A percentile compares a stretch with the other conserved stretches of the same genome.
phyloP scores from a whole-genome alignment of 1,140 invertebrate genomes.

The Diorhabda sublineata region DNA sequence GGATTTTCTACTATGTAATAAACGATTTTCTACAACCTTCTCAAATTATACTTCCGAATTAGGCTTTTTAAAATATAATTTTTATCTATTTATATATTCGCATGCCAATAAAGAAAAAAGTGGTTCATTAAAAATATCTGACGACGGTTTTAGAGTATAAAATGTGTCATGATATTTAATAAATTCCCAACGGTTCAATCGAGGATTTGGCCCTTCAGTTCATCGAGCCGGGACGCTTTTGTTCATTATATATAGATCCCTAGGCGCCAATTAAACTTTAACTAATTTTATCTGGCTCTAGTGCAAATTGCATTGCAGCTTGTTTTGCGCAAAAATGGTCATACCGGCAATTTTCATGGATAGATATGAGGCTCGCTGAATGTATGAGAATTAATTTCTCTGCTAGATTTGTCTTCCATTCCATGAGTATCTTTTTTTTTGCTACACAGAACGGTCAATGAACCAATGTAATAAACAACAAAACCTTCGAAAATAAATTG shows the following conservation, averaged over 20 bases:
- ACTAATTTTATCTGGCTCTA: constrained; percentile 33
- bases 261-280: constrained; percentile 37
- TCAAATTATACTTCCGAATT: too few relatives aligned
- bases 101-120: too few relatives aligned
- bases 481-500: too few relatives aligned
- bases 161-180: constrained; percentile 27
- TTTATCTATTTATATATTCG: too few relatives aligned
- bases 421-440: not conserved
- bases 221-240: constrained; percentile 15
- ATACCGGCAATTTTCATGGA: not conserved
- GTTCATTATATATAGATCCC: constrained; percentile 31
- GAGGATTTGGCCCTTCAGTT: constrained; percentile 20
- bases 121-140: not conserved
- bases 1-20: too few relatives aligned
- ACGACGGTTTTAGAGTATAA: constrained; percentile 12
- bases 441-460: not conserved
- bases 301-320: constrained; percentile 22
- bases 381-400: constrained; percentile 1
- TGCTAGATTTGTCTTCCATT: not conserved
- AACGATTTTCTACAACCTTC: too few relatives aligned
- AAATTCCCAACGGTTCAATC: constrained; percentile 28
- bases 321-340: constrained; percentile 16
- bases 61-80: too few relatives aligned
- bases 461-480: too few relatives aligned
- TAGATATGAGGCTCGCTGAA: not conserved